phyloP scores from a whole-genome alignment of 1,140 invertebrate genomes.

The Grapholita molesta region DNA sequence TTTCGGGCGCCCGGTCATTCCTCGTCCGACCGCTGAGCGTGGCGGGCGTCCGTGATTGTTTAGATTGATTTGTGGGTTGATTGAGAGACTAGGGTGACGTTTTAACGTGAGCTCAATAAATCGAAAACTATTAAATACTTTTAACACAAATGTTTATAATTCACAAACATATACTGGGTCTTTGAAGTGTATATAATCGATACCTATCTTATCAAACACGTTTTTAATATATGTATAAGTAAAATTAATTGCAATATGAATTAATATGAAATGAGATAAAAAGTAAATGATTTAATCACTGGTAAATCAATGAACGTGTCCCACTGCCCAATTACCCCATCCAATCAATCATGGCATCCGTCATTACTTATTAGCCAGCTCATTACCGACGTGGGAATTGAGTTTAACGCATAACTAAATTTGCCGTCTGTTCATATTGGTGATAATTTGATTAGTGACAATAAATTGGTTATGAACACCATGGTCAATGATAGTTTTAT shows the following conservation, averaged over 20 bases:
- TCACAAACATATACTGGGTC: too few species aligned
- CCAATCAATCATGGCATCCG: neutral
- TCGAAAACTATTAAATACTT: too few species aligned
- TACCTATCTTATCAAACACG: too few species aligned
- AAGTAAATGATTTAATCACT: neutral
- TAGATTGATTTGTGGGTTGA: neutral
- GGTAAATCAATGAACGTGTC: neutral
- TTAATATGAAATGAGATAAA: neutral
- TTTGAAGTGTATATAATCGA: too few species aligned
- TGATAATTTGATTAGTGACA: neutral
- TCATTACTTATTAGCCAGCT: neutral
- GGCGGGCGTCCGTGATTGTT: constrained; percentile 25
- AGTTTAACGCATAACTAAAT: neutral
- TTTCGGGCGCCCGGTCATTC: constrained; percentile 26
- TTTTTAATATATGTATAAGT: too few species aligned
- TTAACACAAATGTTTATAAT: too few species aligned
- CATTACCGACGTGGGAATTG: neutral
- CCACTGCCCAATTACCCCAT: neutral
- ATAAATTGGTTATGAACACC: neutral
- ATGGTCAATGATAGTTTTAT: neutral
- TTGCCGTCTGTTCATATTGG: neutral
- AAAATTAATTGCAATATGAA: too few species aligned
- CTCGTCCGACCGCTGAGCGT: constrained; percentile 24
- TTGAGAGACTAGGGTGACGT: neutral
- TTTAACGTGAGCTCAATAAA: too few species aligned